Evolutionary conservation across 92 coral and sea anemone genomes (phyloP).

Genomic region (Umimayanthus chanpuru): DNA sequence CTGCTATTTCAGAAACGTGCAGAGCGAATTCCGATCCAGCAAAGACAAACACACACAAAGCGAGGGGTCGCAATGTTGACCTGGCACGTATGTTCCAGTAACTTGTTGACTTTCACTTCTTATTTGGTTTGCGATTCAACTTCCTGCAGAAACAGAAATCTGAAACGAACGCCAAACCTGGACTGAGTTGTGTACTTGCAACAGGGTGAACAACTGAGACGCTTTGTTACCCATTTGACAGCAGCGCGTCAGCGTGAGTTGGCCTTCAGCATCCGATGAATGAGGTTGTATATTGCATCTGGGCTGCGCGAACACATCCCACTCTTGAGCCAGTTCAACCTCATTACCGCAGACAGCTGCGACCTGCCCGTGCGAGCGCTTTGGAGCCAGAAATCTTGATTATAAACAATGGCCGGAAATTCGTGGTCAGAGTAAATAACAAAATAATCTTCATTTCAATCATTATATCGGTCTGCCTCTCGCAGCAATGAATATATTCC

Average conservation of each 20-base stretch:
- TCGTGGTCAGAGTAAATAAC: not conserved
- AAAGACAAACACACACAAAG: not conserved
- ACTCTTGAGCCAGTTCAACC: not conserved
- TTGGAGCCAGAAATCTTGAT: constrained; percentile 16
- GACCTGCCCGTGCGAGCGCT: not conserved
- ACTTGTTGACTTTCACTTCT: not conserved
- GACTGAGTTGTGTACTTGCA: not conserved
- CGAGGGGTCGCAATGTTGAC: constrained; percentile 27
- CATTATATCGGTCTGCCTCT: not conserved
- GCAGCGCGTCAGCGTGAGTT: not conserved
- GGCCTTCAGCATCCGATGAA: constrained; percentile 17
- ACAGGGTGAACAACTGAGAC: not conserved
- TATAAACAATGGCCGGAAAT: constrained; percentile 33
- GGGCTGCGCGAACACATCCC: not conserved
- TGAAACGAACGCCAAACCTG: not conserved
- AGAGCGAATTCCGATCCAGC: constrained; percentile 9
- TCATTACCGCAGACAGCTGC: constrained; percentile 24
- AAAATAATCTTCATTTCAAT: not conserved
- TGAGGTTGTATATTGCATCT: too few relatives aligned
- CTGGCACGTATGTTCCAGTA: constrained; percentile 22
- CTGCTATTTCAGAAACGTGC: constrained; percentile 34
- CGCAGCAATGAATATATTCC: not conserved
- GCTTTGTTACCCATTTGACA: not conserved
- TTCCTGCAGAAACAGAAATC: constrained; percentile 21
- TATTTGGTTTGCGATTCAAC: not conserved